Evolutionary conservation across 1,140 invertebrate species (phyloP).

Genomic region (Camponotus pennsylvanicus): DNA sequence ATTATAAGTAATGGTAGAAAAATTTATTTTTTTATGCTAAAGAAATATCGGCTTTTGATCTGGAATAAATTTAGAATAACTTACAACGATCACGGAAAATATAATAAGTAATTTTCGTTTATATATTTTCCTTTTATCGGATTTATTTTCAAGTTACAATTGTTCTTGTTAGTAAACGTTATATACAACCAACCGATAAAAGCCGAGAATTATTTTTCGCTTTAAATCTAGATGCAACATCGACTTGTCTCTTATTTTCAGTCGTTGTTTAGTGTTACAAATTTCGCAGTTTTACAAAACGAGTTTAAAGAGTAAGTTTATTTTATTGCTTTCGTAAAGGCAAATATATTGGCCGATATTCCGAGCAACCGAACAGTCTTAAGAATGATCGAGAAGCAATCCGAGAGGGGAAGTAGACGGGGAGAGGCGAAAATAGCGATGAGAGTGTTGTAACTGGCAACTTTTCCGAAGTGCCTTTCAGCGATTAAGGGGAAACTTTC

Average conservation of each 20-base stretch:
- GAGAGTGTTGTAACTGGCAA: constrained; percentile 65
- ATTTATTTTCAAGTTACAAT: constrained; percentile 1
- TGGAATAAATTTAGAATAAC: background rate
- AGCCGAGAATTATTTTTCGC: background rate
- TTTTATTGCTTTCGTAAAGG: constrained; percentile 13
- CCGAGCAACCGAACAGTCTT: background rate
- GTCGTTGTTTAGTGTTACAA: background rate
- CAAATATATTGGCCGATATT: constrained; percentile 30
- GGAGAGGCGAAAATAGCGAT: constrained; percentile 25
- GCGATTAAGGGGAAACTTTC: constrained; percentile 73
- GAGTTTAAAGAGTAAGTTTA: background rate
- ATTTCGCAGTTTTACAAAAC: constrained; percentile 4
- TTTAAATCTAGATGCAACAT: constrained; percentile 12
- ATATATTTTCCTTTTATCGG: background rate
- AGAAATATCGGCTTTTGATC: background rate
- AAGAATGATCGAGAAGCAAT: constrained; percentile 56
- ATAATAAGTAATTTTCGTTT: background rate
- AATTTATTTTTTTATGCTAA: background rate
- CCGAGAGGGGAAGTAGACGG: background rate
- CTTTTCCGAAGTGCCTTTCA: constrained; percentile 72
- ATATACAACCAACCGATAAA: background rate
- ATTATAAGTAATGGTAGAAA: background rate
- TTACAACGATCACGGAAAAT: background rate
- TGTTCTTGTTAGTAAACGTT: background rate
- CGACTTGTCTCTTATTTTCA: background rate